These are phyloP conservation scores for Habroteleia sp. DNA, from an alignment of 2,888 invertebrate species.

Conservation along the genomic window DNA sequence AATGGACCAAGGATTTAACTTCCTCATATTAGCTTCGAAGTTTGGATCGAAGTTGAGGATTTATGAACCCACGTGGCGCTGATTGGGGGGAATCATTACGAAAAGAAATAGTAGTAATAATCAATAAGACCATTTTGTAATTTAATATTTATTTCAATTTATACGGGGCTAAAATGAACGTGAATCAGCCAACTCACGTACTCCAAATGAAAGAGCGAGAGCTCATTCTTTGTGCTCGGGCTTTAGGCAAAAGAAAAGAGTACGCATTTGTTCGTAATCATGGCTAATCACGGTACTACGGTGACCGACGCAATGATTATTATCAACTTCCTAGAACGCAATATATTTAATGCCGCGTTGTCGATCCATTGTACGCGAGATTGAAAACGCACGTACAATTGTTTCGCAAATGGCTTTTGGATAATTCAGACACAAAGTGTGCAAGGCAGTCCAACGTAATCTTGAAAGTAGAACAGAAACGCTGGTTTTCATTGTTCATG, in stretches of 20 bases:
- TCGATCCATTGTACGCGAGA: slow-evolving; percentile 30
- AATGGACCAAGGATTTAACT: neutral
- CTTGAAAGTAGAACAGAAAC: slow-evolving; percentile 32
- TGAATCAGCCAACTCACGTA: slow-evolving; percentile 26
- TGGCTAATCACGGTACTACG: slow-evolving; percentile 69
- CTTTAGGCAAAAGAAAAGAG: slow-evolving; percentile 61
- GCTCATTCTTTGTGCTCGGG: slow-evolving; percentile 41
- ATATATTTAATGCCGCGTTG: slow-evolving; percentile 44
- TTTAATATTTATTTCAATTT: slow-evolving; percentile 16
- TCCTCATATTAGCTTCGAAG: slow-evolving; percentile 1
- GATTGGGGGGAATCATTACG: neutral
- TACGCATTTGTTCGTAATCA: slow-evolving; percentile 68
- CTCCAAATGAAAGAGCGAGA: slow-evolving; percentile 54
- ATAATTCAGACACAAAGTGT: slow-evolving; percentile 41
- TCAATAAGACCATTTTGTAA: too few relatives aligned
- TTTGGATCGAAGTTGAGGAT: slow-evolving; percentile 4
- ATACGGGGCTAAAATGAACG: slow-evolving; percentile 22
- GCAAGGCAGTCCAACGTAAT: slow-evolving; percentile 8
- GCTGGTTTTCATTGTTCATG: slow-evolving; percentile 27
- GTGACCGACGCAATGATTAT: slow-evolving; percentile 66
- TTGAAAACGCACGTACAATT: slow-evolving; percentile 35
- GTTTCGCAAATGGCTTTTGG: slow-evolving; percentile 39
- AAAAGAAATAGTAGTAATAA: neutral
- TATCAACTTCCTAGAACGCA: slow-evolving; percentile 66
- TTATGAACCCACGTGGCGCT: neutral